phyloP scores from a whole-genome alignment of 2,888 invertebrate species.

The Lysandra coridon region DNA sequence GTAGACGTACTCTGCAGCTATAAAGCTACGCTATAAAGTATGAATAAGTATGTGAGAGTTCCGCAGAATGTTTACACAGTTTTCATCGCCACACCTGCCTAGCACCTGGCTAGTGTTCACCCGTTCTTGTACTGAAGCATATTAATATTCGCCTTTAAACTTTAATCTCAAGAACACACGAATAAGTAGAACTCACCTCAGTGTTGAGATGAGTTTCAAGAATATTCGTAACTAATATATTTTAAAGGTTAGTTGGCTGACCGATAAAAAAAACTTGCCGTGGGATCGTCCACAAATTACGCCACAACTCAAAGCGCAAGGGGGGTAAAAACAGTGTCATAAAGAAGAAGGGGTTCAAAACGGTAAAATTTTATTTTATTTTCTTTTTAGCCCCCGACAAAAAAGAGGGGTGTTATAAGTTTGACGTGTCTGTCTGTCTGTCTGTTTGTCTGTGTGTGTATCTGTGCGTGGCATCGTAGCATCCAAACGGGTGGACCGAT shows the following conservation, averaged over 20 bases:
- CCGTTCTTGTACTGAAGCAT: background rate
- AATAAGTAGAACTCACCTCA: background rate
- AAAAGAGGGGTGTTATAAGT: too few relatives aligned
- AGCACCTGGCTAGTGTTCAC: constrained; percentile 26
- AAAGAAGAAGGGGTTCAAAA: background rate
- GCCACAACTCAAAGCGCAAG: background rate
- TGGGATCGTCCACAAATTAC: background rate
- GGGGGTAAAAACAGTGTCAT: too few relatives aligned
- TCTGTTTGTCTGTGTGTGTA: too few relatives aligned
- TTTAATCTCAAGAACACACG: background rate
- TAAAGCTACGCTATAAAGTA: background rate
- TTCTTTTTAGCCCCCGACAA: too few relatives aligned
- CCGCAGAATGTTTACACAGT: constrained; percentile 31
- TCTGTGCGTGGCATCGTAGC: too few relatives aligned
- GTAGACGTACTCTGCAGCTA: too few relatives aligned
- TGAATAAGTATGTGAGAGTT: constrained; percentile 37
- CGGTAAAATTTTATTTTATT: too few relatives aligned
- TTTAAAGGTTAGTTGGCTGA: background rate
- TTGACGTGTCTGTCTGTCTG: too few relatives aligned
- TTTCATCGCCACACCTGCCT: constrained; percentile 34
- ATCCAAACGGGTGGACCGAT: too few relatives aligned
- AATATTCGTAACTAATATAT: background rate
- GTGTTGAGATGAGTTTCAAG: background rate
- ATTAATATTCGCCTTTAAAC: background rate
- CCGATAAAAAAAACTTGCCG: background rate